Base-by-base conservation (phyloP, 2,113 vertebrate genomes). In the Cinclus cinclus region DNA sequence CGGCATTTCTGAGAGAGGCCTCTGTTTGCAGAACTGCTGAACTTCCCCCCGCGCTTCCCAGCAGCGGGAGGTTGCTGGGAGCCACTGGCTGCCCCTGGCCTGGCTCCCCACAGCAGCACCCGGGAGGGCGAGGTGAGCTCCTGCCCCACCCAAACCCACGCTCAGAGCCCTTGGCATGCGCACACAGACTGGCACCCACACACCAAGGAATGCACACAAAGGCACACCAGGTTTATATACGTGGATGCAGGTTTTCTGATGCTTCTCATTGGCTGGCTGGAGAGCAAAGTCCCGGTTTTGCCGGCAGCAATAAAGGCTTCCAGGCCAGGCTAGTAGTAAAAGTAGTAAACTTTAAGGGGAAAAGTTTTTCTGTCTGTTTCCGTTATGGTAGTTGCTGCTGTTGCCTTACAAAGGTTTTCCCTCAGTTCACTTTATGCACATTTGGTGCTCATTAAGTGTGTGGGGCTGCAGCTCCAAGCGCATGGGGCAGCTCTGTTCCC, bases 311-410 rank as follows among this genome's bases (percentile, higher is more conserved):
- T 90, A 95, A 96, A 83, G 64, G 42, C 81, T 95, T 68, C 77
- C 87, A 84, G 91, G 90, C 87, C 50, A 81, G 89, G 41, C 60
- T 39, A 27, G 76, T 52, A 93, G 82, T 92, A 94, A 87, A 94
- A 93, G 95, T 31, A 93, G 71, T 91, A 95, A 97, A 95, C 82
- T 88, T 90, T 22, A 83, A 93, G 80, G 73, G 50, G 68, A 78
- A 86, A 71, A 92, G 33, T 30, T 64, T 65, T 78, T 88, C 63
- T 82, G 83, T 44, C 64, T 81, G 67, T 59, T 95, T 91, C 95
- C 6, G 14, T 84, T 80, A 58, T 3, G 0, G 89, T 24, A 4
- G 58, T 63, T 4, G 6, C 86, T 0, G 4, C 91, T 4, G 2
- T 46, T 49, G 83, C 75, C 89, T 92, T 81, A 90, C 87, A 91